Evolutionary conservation across 2,888 invertebrate species (phyloP).

Genomic region (Liopterus haemorrhoidalis): DNA sequence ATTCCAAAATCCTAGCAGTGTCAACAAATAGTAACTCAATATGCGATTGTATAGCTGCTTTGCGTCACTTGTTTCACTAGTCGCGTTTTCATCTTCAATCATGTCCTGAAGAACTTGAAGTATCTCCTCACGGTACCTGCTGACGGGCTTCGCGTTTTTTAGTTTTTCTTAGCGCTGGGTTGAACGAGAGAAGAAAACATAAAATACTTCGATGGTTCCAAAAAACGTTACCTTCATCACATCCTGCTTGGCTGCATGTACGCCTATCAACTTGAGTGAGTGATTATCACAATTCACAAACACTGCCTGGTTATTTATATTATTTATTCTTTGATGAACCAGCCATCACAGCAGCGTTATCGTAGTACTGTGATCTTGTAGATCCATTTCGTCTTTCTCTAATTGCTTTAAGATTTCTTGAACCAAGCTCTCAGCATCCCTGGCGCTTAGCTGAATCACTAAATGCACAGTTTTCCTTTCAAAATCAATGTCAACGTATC

Average conservation of each 20-base stretch:
- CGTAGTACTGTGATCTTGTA: slow-evolving; percentile 13
- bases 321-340: slow-evolving; percentile 14
- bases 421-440: slow-evolving; percentile 6
- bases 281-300: slow-evolving; percentile 15
- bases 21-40: no score
- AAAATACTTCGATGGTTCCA: slow-evolving; percentile 15
- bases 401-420: slow-evolving; percentile 1
- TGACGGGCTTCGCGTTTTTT: no score
- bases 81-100: no score
- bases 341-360: slow-evolving; percentile 18
- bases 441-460: slow-evolving; percentile 8
- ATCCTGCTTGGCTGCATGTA: slow-evolving; percentile 15
- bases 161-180: slow-evolving; percentile 17
- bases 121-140: no score
- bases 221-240: slow-evolving; percentile 3
- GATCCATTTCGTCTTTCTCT: slow-evolving; percentile 7
- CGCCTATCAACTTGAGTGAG: slow-evolving; percentile 14
- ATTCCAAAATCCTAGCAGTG: no score
- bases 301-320: slow-evolving; percentile 4
- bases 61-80: no score
- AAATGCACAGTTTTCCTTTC: slow-evolving; percentile 9
- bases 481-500: slow-evolving; percentile 17
- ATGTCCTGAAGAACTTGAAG: no score
- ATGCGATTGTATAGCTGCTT: no score
- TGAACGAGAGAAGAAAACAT: slow-evolving; percentile 17